Evolutionary conservation across 37 sponge, comb jelly and placozoan genomes (phyloP), one percentile per base, ranked within the genome.

Genomic region (Chondrosia reniformis): DNA sequence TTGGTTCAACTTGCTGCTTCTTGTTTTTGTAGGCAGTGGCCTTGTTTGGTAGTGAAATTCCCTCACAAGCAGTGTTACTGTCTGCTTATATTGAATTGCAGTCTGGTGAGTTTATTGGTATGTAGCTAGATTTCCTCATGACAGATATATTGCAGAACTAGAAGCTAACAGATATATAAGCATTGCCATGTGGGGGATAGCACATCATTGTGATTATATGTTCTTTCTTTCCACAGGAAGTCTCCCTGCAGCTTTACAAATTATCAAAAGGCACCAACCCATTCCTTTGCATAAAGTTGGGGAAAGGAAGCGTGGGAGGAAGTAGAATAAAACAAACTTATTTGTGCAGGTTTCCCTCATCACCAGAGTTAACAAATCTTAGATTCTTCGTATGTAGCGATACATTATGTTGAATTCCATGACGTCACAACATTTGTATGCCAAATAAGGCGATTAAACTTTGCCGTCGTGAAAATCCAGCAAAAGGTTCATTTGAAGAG

Each of bases 11-110:
- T 59, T 59, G 61, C 61, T 19, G 7, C 31, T 81, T 40, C 57
- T 72, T 81, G n/a, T 8, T 10, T 25, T 4, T 40, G 44, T 71
- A 87, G 83, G 69, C 83, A 30, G 55, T 77, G 12, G 22, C 64
- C 4, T 72, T 88, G 55, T 78, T 77, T 25, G 71, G 57, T 1
- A 59, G 46, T 6, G 82, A 76, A 13, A 63, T 83, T 30, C 88
- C 84, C 17, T 83, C 88, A 0, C 81, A 92, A 75, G 88, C 89
- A 28, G 81, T 91, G 38, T 85, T 94, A 27, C 67, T 97, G 4
- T 84, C 95, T 59, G 93, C 87, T 13, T 97, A 89, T 65, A 86
- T 97, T 41, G 98, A 97, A 45, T 81, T 97, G 17, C 88, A 80
- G 80, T 75, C 85, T 56, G 96, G 76, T 74, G 76, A 45, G 76